Base-by-base conservation (phyloP, 1,140 invertebrate species). In the Drosophila ironensis region DNA sequence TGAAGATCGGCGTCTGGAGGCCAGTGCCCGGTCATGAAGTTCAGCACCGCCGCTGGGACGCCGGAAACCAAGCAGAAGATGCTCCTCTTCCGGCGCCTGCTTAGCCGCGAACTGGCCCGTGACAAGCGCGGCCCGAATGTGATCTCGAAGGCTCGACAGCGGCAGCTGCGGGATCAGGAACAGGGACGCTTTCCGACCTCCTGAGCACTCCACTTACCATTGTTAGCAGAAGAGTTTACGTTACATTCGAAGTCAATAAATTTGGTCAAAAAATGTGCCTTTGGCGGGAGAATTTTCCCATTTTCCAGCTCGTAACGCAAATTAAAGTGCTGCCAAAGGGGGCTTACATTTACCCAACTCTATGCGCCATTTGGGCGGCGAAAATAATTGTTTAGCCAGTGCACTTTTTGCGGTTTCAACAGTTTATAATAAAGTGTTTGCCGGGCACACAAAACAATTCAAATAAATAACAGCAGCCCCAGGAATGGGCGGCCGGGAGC, bases 371-470 rank as follows among this genome's bases (percentile, higher is more conserved):
- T 25, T 35, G 25, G 30, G 1, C 7, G 20, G 8, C 3, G 22
- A 46, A 46, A 70, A 51, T 45, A 60, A 50, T 67, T 41, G 42
- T 63, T 68, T 70, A 74, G 42, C 33, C 53, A 19, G 56, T 60
- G 72, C 63, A 54, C 51, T 64, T 61, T 66, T 46, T 84, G 73
- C 40, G 78, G 80, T 86, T 78, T 84, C 35, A 66, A 51, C 73
- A 67, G 54, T 86, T 86, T 57, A 78, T 73, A 66, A 81, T 82
- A 76, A 72, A 81, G 57, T 84, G 71, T 64, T 78, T 52, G 66
- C 50, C 66, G 77, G 73, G 53, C 61, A 68, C 14, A 64, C 56
- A 63, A 30, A 63, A 63, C 59, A 48, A 63, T 63, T 22, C 25
- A 66, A 80, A 80, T 69, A 66, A 73, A 73, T 24, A 72, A 12